Evolutionary conservation across 2,888 invertebrate genomes (phyloP), one percentile per base, ranked within the genome.

Genomic region (Aphidoletes aphidimyza): DNA sequence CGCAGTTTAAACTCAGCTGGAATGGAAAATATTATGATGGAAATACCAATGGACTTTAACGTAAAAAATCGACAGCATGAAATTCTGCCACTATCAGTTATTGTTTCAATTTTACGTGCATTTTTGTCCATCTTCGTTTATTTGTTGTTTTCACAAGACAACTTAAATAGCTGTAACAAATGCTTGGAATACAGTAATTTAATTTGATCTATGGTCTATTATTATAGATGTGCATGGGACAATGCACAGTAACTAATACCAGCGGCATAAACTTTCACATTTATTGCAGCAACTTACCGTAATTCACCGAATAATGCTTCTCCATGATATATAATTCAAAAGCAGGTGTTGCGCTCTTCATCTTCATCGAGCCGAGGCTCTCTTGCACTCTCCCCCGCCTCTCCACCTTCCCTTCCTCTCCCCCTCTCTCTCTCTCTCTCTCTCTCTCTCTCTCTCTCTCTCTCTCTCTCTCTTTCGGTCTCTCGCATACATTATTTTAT

Each of bases 171-270:
- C 54, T 54, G 22, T 54, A 54, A 54, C 54, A 54, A 54, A 54
- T 54, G 54, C 54, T 54, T 5, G 54, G 22, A 54, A 54, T 54
- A 26, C 54, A 54, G 54, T 54, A 54, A 54, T 54, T 54, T 54
- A 54, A 54, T 22, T 54, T 54, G 54, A 54, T 54, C 54, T 54
- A 54, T 54, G 54, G 54, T 54, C 54, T 54, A 47, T 47, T n/a
- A n/a, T n/a, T 47, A 47, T 47, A 47, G 47, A 47, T 19, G 17
- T 54, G 22, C 54, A 54, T 26, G 54, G 26, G 22, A 54, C 22
- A 47, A 47, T 14, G 14, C 54, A 54, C 17, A 2, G 54, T 14
- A 54, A 54, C 3, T 26, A 54, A 54, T 26, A 54, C 54, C 22
- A 54, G 22, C 54, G 26, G 17, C 3, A 54, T 14, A 54, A 2